A percentile compares a stretch with the other conserved stretches of the same genome.
These are phyloP conservation scores for Boleophthalmus pectinirostris DNA, from an alignment of 2,113 vertebrate genomes.

Conservation along the genomic window DNA sequence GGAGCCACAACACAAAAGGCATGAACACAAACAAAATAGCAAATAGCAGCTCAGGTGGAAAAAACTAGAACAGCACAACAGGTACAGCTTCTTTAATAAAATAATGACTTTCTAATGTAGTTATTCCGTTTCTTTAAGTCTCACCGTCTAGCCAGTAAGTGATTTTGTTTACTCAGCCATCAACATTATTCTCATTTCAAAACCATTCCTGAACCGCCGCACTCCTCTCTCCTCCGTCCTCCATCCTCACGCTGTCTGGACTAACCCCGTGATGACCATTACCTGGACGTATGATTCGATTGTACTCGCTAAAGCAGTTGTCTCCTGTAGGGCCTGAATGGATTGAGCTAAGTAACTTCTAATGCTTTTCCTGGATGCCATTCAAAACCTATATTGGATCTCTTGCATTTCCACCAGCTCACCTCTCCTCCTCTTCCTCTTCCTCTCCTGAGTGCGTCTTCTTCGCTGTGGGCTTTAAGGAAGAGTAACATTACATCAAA, in stretches of 20 bases:
- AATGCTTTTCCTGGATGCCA: slow-evolving; percentile 73
- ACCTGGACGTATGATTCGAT: slow-evolving; percentile 71
- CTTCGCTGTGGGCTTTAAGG: background rate
- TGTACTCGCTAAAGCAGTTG: slow-evolving; percentile 47
- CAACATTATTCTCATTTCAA: slow-evolving; percentile 1
- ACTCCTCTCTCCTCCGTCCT: slow-evolving; percentile 15
- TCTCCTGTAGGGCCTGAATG: slow-evolving; percentile 64
- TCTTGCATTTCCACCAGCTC: slow-evolving; percentile 6
- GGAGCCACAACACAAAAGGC: too few species aligned
- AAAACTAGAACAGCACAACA: too few species aligned
- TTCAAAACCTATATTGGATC: slow-evolving; percentile 66
- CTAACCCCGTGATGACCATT: slow-evolving; percentile 63
- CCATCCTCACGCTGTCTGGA: slow-evolving; percentile 3
- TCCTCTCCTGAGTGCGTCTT: slow-evolving; percentile 5
- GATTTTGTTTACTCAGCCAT: too few species aligned
- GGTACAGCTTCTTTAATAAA: too few species aligned
- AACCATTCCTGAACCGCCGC: slow-evolving; percentile 20
- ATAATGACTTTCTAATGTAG: too few species aligned
- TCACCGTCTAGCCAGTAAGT: too few species aligned
- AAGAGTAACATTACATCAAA: too few species aligned
- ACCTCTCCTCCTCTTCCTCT: background rate
- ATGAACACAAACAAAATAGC: too few species aligned
- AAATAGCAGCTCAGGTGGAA: too few species aligned
- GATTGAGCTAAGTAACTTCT: slow-evolving; percentile 69
- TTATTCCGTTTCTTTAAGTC: too few species aligned